These are phyloP conservation scores for Belgica antarctica DNA, from an alignment of 2,888 invertebrate genomes.

Conservation along the genomic window DNA sequence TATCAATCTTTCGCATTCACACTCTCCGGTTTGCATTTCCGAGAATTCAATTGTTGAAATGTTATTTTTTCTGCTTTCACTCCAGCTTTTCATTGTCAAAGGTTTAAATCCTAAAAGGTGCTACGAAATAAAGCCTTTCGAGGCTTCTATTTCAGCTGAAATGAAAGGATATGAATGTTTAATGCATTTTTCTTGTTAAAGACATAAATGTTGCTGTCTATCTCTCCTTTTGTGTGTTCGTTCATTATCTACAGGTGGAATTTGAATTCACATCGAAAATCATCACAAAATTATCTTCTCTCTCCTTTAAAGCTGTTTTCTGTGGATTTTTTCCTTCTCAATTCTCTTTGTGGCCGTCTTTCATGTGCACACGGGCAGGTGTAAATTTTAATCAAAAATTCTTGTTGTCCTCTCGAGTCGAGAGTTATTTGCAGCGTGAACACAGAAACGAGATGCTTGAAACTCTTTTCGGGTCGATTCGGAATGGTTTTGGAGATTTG, in stretches of 20 bases:
- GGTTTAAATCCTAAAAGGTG: too few species aligned
- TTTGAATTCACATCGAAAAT: constrained; percentile 14
- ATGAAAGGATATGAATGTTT: constrained; percentile 37
- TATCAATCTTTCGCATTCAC: too few species aligned
- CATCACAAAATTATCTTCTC: constrained; percentile 38
- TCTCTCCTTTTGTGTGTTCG: constrained; percentile 23
- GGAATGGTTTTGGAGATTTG: too few species aligned
- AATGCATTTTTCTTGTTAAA: constrained; percentile 40
- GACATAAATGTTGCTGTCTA: constrained; percentile 17
- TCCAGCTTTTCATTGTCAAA: too few species aligned
- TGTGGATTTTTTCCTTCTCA: background rate
- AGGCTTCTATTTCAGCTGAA: too few species aligned
- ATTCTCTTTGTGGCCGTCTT: background rate
- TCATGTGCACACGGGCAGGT: constrained; percentile 36
- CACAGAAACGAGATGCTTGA: background rate
- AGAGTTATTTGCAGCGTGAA: constrained; percentile 2
- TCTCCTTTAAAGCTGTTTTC: background rate
- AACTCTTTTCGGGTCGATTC: constrained; percentile 36
- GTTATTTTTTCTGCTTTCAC: too few species aligned
- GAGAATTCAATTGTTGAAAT: too few species aligned
- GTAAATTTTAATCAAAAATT: constrained; percentile 38
- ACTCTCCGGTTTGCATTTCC: too few species aligned
- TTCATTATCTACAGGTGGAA: constrained; percentile 37
- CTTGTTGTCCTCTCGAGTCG: background rate
- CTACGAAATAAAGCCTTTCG: too few species aligned